Percentiles rank a stretch among this genome's conserved stretches.
phyloP scores from a whole-genome alignment of 2,113 vertebrate species.

The Hypanus sabinus region DNA sequence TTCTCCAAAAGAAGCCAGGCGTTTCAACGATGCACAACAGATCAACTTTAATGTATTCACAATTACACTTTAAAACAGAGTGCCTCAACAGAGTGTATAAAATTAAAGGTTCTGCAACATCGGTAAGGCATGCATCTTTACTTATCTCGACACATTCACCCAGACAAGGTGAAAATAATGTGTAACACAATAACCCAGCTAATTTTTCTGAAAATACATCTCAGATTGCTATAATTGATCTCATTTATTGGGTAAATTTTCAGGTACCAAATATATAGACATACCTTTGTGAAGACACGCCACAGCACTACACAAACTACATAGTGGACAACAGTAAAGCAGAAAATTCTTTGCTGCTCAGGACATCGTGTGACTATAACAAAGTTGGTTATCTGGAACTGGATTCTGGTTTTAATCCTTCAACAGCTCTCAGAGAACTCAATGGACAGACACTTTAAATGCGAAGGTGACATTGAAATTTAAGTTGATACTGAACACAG shows the following conservation, averaged over 20 bases:
- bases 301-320: background rate
- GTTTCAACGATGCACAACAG: background rate
- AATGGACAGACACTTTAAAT: background rate
- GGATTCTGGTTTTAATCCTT: background rate
- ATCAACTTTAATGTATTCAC: constrained; percentile 31
- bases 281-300: constrained; percentile 16
- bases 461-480: constrained; percentile 15
- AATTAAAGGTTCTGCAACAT: constrained; percentile 18
- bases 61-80: constrained; percentile 23
- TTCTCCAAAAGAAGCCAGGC: background rate
- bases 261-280: constrained; percentile 19
- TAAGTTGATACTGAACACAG: background rate
- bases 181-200: background rate
- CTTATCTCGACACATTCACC: background rate
- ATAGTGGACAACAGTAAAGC: background rate
- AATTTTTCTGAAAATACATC: background rate
- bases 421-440: background rate
- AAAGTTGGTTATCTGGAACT: background rate
- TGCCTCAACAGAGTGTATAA: constrained; percentile 19
- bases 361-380: background rate
- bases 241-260: background rate
- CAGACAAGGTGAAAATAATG: background rate
- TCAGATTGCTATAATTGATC: background rate
- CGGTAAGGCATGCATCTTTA: constrained; percentile 27
- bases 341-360: background rate